These are phyloP conservation scores for Oopsacas minuta DNA, from an alignment of 37 sponge, comb jelly and placozoan species.

Conservation along the genomic window DNA sequence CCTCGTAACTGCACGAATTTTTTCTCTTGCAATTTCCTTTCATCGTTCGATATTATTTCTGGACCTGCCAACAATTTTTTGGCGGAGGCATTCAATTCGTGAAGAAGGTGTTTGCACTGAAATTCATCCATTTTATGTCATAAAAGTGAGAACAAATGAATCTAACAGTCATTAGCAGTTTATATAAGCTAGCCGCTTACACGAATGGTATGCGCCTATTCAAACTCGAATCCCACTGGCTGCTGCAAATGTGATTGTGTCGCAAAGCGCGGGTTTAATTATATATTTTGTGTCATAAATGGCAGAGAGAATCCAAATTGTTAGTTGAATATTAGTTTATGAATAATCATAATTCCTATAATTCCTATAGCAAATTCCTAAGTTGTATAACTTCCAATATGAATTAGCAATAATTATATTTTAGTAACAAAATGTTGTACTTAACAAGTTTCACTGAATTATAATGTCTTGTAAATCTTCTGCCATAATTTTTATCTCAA, in stretches of 20 bases:
- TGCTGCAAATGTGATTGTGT: not conserved
- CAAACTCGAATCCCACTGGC: not conserved
- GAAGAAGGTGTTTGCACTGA: not conserved
- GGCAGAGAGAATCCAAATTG: too few relatives aligned
- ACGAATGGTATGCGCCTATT: not conserved
- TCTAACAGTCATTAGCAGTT: not conserved
- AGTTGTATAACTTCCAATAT: too few relatives aligned
- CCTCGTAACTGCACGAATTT: not conserved
- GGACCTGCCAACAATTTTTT: not conserved
- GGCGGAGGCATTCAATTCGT: not conserved
- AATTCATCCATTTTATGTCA: not conserved
- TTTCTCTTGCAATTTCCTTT: constrained; percentile 7
- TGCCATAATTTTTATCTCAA: too few relatives aligned
- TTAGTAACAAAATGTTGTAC: too few relatives aligned
- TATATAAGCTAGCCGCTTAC: not conserved
- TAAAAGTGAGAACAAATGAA: not conserved
- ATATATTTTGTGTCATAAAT: not conserved
- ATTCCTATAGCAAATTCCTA: too few relatives aligned
- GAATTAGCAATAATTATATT: too few relatives aligned
- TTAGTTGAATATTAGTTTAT: too few relatives aligned
- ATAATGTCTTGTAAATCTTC: too few relatives aligned
- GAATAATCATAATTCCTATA: too few relatives aligned
- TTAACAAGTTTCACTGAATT: too few relatives aligned
- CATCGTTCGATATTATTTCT: not conserved
- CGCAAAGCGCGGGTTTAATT: not conserved